Evolutionary conservation across 2,888 invertebrate genomes (phyloP).

Genomic region (Calliscelio sp.): DNA sequence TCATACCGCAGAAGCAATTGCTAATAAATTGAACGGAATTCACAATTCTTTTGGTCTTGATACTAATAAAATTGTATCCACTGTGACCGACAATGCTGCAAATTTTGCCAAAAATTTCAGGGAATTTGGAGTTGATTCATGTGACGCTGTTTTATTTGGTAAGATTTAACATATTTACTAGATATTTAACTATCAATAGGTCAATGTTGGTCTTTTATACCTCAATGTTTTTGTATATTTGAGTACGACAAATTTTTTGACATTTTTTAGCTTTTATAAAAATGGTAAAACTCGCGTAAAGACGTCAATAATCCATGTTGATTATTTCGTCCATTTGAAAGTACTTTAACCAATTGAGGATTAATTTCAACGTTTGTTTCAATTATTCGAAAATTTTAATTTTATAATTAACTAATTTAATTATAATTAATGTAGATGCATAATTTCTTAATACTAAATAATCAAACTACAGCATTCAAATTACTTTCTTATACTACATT

Average conservation of each 20-base stretch:
- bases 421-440: too few relatives aligned
- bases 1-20: constrained; percentile 6
- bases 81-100: constrained; percentile 1
- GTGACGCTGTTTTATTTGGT: constrained; percentile 27
- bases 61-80: neutral
- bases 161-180: too few relatives aligned
- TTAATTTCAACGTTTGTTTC: too few relatives aligned
- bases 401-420: too few relatives aligned
- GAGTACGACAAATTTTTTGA: neutral
- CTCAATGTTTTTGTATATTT: too few relatives aligned
- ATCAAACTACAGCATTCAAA: too few relatives aligned
- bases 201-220: too few relatives aligned
- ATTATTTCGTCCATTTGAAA: neutral
- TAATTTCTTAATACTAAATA: too few relatives aligned
- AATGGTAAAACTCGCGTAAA: neutral
- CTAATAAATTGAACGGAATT: neutral
- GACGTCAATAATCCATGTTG: neutral
- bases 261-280: neutral
- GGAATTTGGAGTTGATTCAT: constrained; percentile 8
- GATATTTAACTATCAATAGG: too few relatives aligned
- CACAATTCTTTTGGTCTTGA: neutral
- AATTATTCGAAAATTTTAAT: too few relatives aligned
- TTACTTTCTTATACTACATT: too few relatives aligned
- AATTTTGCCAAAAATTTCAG: constrained; percentile 9
- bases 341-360: too few relatives aligned